These are phyloP conservation scores for Chaetogeoica ovagalla DNA, from an alignment of 2,888 invertebrate genomes.

Conservation along the genomic window DNA sequence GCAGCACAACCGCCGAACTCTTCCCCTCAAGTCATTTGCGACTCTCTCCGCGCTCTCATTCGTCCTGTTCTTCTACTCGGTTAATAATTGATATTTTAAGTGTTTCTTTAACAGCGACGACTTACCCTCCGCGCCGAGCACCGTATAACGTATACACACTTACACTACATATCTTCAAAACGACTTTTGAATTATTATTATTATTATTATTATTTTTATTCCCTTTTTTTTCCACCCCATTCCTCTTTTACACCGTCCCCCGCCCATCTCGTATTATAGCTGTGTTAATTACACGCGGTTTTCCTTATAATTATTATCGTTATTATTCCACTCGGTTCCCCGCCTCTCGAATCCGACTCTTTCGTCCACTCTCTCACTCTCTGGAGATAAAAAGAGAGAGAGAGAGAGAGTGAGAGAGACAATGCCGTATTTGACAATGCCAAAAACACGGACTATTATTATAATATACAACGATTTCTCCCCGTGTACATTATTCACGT, in stretches of 20 bases:
- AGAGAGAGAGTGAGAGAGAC: no score
- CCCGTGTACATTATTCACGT: background rate
- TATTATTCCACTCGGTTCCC: background rate
- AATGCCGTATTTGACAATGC: slow-evolving; percentile 8
- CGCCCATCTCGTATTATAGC: slow-evolving; percentile 3
- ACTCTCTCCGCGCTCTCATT: background rate
- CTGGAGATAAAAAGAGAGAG: no score
- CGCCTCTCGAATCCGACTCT: no score
- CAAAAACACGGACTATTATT: slow-evolving; percentile 5
- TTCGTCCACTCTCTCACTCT: background rate
- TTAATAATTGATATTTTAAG: slow-evolving; percentile 52
- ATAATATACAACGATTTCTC: background rate
- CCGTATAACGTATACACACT: background rate
- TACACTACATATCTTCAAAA: slow-evolving; percentile 10
- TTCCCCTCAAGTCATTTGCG: background rate
- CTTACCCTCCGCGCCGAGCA: background rate
- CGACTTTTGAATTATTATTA: slow-evolving; percentile 23
- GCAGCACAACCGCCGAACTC: background rate
- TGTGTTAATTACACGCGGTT: slow-evolving; percentile 36
- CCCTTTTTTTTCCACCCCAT: background rate
- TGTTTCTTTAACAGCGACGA: slow-evolving; percentile 37
- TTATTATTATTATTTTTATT: slow-evolving; percentile 28
- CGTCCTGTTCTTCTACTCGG: background rate
- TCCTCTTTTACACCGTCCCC: background rate
- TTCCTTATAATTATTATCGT: slow-evolving; percentile 2